Conservation (phyloP, 2,113 vertebrate species). For the Sylvilagus bachmani region DNA sequence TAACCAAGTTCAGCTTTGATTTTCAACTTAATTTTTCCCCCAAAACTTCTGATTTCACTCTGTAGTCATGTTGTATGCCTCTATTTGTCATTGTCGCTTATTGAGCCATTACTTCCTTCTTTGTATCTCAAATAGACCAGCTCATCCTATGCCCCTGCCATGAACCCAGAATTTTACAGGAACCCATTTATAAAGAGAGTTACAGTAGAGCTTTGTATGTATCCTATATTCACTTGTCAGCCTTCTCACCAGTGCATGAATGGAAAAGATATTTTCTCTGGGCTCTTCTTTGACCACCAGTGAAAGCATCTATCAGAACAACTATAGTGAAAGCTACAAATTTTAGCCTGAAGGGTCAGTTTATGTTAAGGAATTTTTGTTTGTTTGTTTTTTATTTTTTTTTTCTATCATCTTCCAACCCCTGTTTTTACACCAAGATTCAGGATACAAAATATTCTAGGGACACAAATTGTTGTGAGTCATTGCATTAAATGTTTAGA, state of each 20-base stretch:
- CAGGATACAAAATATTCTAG: not conserved
- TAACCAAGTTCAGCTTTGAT: slow-evolving; percentile 7
- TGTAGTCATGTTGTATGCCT: not conserved
- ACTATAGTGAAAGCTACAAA: not conserved
- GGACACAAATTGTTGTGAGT: not conserved
- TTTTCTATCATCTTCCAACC: not conserved
- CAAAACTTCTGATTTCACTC: not conserved
- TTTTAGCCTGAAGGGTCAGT: not conserved
- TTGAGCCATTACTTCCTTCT: not conserved
- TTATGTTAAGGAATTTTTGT: not conserved
- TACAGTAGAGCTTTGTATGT: accelerated
- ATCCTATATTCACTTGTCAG: not conserved
- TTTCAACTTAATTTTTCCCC: not conserved
- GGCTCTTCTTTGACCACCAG: not conserved
- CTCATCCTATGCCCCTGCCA: not conserved
- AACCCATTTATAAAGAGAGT: not conserved
- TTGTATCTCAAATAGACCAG: not conserved
- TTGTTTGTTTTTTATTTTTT: not conserved
- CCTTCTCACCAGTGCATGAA: not conserved
- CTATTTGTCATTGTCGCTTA: not conserved
- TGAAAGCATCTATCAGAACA: not conserved
- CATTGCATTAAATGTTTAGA: not conserved
- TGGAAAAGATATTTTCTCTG: not conserved
- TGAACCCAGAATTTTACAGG: not conserved
- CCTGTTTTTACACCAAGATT: not conserved